Percentiles rank a stretch among this genome's conserved stretches.
Conservation (phyloP, 2,113 vertebrate genomes). For the Proteles cristata region DNA sequence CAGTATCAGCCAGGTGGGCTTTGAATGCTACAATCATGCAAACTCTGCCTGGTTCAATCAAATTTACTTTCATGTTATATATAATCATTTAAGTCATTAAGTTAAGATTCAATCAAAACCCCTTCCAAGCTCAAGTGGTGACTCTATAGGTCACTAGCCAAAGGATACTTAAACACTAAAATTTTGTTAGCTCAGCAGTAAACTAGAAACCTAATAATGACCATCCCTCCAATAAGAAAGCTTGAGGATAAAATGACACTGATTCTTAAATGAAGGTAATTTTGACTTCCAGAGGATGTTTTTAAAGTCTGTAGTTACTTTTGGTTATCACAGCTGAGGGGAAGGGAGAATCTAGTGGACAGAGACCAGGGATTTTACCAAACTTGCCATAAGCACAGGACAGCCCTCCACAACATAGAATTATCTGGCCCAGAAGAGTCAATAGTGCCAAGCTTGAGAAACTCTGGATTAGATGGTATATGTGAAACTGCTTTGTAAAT, state of each 20-base stretch:
- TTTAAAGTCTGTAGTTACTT: not conserved
- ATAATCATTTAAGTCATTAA: not conserved
- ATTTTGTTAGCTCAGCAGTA: not conserved
- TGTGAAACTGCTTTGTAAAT: not conserved
- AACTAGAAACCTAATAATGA: not conserved
- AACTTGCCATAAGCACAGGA: not conserved
- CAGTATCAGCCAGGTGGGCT: no score
- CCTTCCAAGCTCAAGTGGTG: not conserved
- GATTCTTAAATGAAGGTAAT: not conserved
- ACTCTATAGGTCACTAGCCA: not conserved
- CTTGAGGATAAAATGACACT: not conserved
- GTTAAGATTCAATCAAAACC: not conserved
- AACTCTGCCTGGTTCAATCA: accelerated
- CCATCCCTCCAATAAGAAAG: not conserved
- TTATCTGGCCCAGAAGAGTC: not conserved
- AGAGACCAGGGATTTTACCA: not conserved
- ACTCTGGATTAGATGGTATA: not conserved
- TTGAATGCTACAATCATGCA: accelerated
- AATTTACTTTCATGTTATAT: not conserved
- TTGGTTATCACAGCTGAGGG: not conserved
- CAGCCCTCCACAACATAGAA: not conserved
- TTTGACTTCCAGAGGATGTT: not conserved
- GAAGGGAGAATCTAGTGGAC: accelerated
- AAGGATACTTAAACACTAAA: not conserved
- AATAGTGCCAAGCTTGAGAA: not conserved